phyloP scores from a whole-genome alignment of 2,113 vertebrate genomes.

The Campylomormyrus numenius region DNA sequence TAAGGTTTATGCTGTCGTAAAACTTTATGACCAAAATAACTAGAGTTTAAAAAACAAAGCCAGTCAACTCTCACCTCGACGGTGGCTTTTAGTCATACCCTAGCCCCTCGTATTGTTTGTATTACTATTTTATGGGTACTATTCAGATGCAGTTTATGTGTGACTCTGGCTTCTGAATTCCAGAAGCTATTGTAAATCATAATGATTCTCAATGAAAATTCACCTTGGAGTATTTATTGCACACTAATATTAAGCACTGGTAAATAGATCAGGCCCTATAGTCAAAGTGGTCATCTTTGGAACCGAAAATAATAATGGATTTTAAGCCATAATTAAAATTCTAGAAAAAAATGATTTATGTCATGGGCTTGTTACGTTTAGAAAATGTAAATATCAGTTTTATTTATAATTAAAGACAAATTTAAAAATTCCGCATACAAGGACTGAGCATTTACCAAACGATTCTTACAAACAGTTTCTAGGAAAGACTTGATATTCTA shows the following conservation, averaged over 20 bases:
- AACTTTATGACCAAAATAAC: not conserved
- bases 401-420: not conserved
- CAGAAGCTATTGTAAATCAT: not conserved
- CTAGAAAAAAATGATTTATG: not conserved
- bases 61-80: not conserved
- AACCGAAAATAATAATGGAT: not conserved
- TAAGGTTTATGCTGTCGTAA: not conserved
- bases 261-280: not conserved
- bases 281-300: not conserved
- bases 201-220: not conserved
- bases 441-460: not conserved
- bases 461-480: not conserved
- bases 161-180: not conserved
- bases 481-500: not conserved
- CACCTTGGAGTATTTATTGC: not conserved
- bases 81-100: not conserved
- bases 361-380: not conserved
- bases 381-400: not conserved
- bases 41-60: not conserved
- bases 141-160: not conserved
- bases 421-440: not conserved
- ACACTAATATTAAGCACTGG: not conserved
- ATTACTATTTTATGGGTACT: not conserved
- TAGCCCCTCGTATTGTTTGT: not conserved
- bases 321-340: not conserved